Evolutionary conservation across 1,140 invertebrate species (phyloP).

Genomic region (Babylonia areolata): DNA sequence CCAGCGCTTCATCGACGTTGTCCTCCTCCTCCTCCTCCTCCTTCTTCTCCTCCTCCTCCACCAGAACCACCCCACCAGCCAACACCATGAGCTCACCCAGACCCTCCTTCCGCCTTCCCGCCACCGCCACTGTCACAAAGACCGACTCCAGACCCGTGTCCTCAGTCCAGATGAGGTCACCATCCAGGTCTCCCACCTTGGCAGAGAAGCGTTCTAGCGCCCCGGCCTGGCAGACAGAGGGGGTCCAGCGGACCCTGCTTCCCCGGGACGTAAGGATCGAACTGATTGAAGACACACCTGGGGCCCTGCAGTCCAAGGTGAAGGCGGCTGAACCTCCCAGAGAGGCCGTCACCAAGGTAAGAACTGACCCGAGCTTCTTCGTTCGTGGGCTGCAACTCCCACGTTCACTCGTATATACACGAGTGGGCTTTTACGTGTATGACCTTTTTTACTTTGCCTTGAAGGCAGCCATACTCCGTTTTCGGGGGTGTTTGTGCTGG

Average conservation of each 20-base stretch:
- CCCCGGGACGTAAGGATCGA: conserved; percentile 60
- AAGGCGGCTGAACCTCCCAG: too few relatives aligned
- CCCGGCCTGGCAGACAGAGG: conserved; percentile 56
- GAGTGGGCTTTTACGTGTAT: too few relatives aligned
- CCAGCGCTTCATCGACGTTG: not conserved
- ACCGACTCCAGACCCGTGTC: conserved; percentile 18
- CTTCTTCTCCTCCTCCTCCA: not conserved
- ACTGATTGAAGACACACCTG: conserved; percentile 60
- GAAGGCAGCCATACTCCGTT: too few relatives aligned
- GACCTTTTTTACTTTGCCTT: too few relatives aligned
- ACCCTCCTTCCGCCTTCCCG: conserved; percentile 12
- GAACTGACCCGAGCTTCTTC: too few relatives aligned
- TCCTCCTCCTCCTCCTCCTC: conserved; percentile 7
- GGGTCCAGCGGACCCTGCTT: conserved; percentile 41
- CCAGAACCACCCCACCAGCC: not conserved
- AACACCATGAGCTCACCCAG: not conserved
- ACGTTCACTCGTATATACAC: too few relatives aligned
- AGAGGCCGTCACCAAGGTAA: not conserved
- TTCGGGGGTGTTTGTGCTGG: too few relatives aligned
- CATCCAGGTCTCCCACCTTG: not conserved
- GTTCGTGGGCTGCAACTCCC: too few relatives aligned
- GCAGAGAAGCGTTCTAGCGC: conserved; percentile 39
- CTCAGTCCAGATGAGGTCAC: not conserved
- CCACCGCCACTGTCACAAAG: conserved; percentile 1
- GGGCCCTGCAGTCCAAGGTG: not conserved